Base-by-base conservation (phyloP, 1,140 invertebrate species). In the Rhagoletis pomonella region DNA sequence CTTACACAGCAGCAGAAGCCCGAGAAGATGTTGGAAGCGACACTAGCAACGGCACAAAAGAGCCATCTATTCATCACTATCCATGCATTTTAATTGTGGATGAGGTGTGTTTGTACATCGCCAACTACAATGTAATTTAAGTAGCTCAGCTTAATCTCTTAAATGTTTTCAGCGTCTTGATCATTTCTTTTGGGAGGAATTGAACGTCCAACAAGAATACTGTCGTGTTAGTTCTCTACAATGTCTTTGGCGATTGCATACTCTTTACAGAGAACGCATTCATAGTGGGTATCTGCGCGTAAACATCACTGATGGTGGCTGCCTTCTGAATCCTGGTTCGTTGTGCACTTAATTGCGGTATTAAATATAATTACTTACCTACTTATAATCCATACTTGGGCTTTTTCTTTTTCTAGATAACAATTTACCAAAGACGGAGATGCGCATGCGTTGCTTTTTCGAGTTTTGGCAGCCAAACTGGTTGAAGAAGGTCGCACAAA, bases 171-270 rank as follows among this genome's bases (percentile, higher is more conserved):
- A 92, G 91, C 90, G 91, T 12, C 65, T 93, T 62, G 92, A 93
- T 88, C 92, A 93, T 62, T 73, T 93, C 58, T 91, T 90, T 60
- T 93, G 92, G 92, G 92, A 93, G 84, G 90, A 92, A 84, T 47
- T 93, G 77, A 88, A 88, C 3, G 88, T 90, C 0, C 60, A 87
- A n/a, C 92, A 93, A 87, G 92, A 93, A 67, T 90, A 90, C 44
- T 89, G 88, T 0, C 89, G 92, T 14, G 86, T 91, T 29, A 93
- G 90, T 14, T 93, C 92, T 2, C 73, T 93, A 84, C 92, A 92
- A 84, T 88, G 87, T 42, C 88, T 93, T 6, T 91, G 88, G 89
- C 89, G 90, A 1, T 86, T 93, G 5, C 91, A 89, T 86, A 88
- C 89, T 17, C 85, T 60, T 17, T 90, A 93, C 84, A 89, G 89